Evolutionary conservation across 1,140 invertebrate genomes (phyloP).

Genomic region (Microplitis demolitor): DNA sequence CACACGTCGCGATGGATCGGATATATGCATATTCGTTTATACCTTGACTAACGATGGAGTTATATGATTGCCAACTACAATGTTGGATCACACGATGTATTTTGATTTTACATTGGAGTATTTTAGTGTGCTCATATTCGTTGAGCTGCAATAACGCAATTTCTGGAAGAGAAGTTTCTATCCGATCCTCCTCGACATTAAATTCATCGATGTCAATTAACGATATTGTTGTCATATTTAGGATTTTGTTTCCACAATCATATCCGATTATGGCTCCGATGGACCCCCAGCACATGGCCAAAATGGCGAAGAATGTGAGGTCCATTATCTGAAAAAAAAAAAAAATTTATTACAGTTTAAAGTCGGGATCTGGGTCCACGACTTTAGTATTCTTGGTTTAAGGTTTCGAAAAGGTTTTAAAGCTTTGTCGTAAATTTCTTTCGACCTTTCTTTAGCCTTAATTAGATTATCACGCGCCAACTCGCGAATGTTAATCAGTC

Average conservation of each 20-base stretch:
- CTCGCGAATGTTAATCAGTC: neutral
- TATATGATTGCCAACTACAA: neutral
- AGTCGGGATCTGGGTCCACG: too few species aligned
- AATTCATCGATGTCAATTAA: neutral
- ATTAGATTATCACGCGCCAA: slow-evolving; percentile 10
- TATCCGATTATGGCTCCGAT: neutral
- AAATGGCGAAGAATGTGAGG: too few species aligned
- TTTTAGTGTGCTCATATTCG: neutral
- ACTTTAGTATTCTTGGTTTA: too few species aligned
- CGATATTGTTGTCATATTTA: neutral
- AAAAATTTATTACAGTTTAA: too few species aligned
- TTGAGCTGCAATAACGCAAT: neutral
- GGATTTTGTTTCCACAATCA: neutral
- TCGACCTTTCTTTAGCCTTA: neutral
- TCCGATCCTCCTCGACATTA: neutral
- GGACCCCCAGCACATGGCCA: too few species aligned
- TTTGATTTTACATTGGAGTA: neutral
- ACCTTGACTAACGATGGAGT: neutral
- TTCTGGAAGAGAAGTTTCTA: neutral
- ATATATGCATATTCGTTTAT: neutral
- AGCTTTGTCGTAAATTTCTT: slow-evolving; percentile 2
- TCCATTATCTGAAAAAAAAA: too few species aligned
- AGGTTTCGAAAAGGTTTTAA: neutral
- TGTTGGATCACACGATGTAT: neutral
- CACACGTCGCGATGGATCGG: neutral